Percentiles rank a stretch among this genome's conserved stretches.
Conservation (phyloP, 1,140 invertebrate genomes). For the Maconellicoccus hirsutus region DNA sequence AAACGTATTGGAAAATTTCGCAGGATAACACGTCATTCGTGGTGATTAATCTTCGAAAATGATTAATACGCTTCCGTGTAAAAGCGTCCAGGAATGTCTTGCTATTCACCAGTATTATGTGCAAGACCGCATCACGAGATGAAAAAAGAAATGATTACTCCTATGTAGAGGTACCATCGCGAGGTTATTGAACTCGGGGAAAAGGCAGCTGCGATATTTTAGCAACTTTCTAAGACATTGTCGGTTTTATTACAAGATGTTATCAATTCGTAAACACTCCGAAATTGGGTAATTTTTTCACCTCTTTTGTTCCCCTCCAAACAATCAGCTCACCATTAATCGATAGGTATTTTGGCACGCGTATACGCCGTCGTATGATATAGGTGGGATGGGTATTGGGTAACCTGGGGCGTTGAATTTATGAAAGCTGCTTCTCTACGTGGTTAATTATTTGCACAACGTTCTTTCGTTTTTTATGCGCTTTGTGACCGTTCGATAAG, state of each 20-base stretch:
- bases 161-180: not conserved
- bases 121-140: not conserved
- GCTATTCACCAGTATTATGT: not conserved
- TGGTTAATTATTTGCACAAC: too few relatives aligned
- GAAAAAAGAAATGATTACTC: not conserved
- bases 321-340: too few relatives aligned
- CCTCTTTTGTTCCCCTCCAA: too few relatives aligned
- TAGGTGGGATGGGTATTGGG: too few relatives aligned
- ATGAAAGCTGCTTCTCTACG: too few relatives aligned
- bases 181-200: not conserved
- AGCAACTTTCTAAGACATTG: not conserved
- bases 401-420: too few relatives aligned
- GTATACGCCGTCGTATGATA: too few relatives aligned
- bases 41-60: not conserved
- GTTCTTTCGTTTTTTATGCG: too few relatives aligned
- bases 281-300: too few relatives aligned
- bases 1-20: not conserved
- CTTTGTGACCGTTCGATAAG: too few relatives aligned
- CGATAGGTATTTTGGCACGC: too few relatives aligned
- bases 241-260: not conserved
- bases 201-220: not conserved
- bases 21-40: not conserved
- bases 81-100: not conserved
- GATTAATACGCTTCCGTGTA: not conserved
- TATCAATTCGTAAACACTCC: not conserved